Percentiles rank a stretch among this genome's conserved stretches.
phyloP scores from a whole-genome alignment of 1,140 invertebrate species.

The Trichoplusia ni region DNA sequence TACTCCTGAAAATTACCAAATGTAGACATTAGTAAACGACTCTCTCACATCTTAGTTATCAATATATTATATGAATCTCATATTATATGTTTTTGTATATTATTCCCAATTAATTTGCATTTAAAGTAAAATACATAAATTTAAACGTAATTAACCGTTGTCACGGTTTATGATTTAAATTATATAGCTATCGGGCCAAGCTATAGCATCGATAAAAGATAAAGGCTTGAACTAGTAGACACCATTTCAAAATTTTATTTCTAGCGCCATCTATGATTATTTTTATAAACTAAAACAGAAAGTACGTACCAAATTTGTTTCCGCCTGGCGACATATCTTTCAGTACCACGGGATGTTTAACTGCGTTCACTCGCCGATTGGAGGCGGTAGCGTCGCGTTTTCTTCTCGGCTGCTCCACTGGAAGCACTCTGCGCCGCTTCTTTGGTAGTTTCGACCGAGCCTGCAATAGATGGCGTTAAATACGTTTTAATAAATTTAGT shows the following conservation, averaged over 20 bases:
- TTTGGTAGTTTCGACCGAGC: conserved; percentile 94
- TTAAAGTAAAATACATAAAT: no score
- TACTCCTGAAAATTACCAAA: conserved; percentile 78
- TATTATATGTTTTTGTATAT: no score
- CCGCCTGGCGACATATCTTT: conserved; percentile 82
- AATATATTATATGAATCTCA: no score
- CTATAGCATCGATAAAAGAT: no score
- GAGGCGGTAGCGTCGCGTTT: conserved; percentile 82
- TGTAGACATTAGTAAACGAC: no score
- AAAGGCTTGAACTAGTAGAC: background rate
- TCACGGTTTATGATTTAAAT: no score
- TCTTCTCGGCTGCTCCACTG: conserved; percentile 89
- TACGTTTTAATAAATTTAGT: background rate
- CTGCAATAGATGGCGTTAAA: conserved; percentile 81
- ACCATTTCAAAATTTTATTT: background rate
- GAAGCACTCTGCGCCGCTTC: conserved; percentile 90
- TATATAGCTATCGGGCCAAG: no score
- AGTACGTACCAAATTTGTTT: conserved; percentile 84
- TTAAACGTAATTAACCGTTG: no score
- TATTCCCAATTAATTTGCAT: no score
- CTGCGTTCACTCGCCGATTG: conserved; percentile 91
- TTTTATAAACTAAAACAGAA: background rate
- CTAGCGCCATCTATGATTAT: conserved; percentile 42
- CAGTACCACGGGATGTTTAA: conserved; percentile 88
- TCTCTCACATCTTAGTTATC: no score